A percentile compares a stretch with the other conserved stretches of the same genome.
phyloP scores from a whole-genome alignment of 2,888 invertebrate genomes.

The Yponomeuta malinellus region DNA sequence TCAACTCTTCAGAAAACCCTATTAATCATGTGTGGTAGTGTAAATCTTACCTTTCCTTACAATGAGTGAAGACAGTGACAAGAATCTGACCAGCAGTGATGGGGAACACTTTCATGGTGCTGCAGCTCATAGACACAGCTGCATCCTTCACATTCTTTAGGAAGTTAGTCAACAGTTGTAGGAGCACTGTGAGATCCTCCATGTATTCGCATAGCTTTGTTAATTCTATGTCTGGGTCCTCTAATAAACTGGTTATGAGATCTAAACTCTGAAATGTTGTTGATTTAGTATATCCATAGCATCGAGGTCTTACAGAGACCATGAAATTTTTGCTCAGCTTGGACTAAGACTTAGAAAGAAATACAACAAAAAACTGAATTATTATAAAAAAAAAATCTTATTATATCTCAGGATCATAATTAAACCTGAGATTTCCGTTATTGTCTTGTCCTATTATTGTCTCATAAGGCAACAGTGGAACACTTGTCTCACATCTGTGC shows the following conservation, averaged over 20 bases:
- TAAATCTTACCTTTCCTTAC: slow-evolving; percentile 60
- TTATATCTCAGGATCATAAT: too few species aligned
- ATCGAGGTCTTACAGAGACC: too few species aligned
- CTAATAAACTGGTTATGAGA: slow-evolving; percentile 32
- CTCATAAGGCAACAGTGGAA: too few species aligned
- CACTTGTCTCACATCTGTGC: too few species aligned
- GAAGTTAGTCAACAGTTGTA: slow-evolving; percentile 44
- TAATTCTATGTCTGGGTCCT: slow-evolving; percentile 28
- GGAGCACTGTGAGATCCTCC: slow-evolving; percentile 38
- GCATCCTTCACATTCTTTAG: slow-evolving; percentile 43
- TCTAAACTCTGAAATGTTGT: slow-evolving; percentile 43
- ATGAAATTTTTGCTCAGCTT: too few species aligned
- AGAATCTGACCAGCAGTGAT: slow-evolving; percentile 49
- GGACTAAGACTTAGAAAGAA: too few species aligned
- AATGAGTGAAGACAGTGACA: slow-evolving; percentile 59
- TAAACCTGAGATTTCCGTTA: too few species aligned
- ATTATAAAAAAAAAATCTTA: too few species aligned
- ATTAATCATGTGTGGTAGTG: too few species aligned
- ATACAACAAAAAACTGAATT: too few species aligned
- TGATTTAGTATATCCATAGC: not conserved
- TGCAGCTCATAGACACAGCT: slow-evolving; percentile 37
- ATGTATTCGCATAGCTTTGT: slow-evolving; percentile 36
- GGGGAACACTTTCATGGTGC: slow-evolving; percentile 42
- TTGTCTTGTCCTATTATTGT: too few species aligned
- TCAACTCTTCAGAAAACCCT: too few species aligned